Base-by-base conservation (phyloP, 1,140 invertebrate species). In the Mylabris phalerata region DNA sequence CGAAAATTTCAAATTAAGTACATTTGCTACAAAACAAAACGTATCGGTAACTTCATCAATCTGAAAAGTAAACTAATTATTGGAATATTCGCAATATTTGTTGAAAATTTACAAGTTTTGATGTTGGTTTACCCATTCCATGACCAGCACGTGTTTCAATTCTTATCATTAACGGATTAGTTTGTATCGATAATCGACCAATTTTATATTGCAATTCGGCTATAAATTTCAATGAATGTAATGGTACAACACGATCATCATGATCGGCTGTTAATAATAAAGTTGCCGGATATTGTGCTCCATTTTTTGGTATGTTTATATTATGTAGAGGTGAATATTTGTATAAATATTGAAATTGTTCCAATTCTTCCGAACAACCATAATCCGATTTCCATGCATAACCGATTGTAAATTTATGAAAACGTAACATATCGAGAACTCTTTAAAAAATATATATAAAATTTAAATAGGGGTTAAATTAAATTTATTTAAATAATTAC, bases 381-480 rank as follows among this genome's bases (percentile, higher is more conserved):
- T 90, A 99, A 77, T 99, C 97, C 0, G 93, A 92, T 38, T 86
- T 86, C 97, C 97, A 99, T 27, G 93, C 91, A 75, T 93, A 88
- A 1, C 96, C 97, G 72, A 98, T 95, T 1, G 96, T 99, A 73
- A 98, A 99, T 77, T 98, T 98, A 77, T 98, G 93, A 77, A 94
- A 99, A 42, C 95, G 82, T 44, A 98, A 75, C 93, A 98, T 95
- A 76, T 99, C 97, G 77, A 98, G 82, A 0, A 99, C 96, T 32
- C 19, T 19, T 95, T 95, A 73, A 46, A 60, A 49, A 60, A 47
- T n/a, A 4, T 25, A 52, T 45, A 24, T 38, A 58, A 19, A 19
- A 32, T 9, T 41, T 40, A 41, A 57, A 27, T 46, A 0, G 9
- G 1, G 38, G 7, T 10, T 11, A 0, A 11, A 19, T 4, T 13